Evolutionary conservation across 2,797 vertebrate genomes (phyloP), one percentile per base, ranked within the genome.

Genomic region (Triplophysa yarkandensis): DNA sequence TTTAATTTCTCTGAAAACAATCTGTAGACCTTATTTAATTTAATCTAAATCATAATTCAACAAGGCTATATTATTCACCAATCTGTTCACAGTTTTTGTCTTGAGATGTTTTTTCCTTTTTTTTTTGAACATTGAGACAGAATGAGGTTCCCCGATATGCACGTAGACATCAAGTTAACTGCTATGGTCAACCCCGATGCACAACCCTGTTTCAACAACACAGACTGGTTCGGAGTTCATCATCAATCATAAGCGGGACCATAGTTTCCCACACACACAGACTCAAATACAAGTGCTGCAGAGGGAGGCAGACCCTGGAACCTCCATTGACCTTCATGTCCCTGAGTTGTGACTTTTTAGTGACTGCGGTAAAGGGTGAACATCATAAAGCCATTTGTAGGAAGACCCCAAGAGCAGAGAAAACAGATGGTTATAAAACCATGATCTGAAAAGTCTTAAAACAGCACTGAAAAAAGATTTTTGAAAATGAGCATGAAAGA

Each of bases 181-280:
- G 72, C 71, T 63, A 77, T 74, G 82, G 84, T n/a, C n/a, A n/a
- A n/a, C 80, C 78, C 52, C 82, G 76, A 84, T 78, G 77, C 82
- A 55, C 73, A 85, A 64, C 62, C 52, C 83, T 44, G 76, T 85
- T 77, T 83, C 70, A 60, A 62, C 66, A 73, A 66, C 76, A 74
- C 71, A 74, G 39, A 10, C 50, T 66, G 62, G 52, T 75, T 75
- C 21, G 64, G 86, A 65, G 23, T 68, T 83, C 71, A 80, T 87
- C 87, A 87, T 88, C 80, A 77, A 88, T 90, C 88, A 88, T 82
- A 75, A 82, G 84, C 71, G 78, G 77, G 67, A 83, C 86, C 74
- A 77, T 36, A 74, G 64, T 41, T 57, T 68, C 14, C 48, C 72
- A 30, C 77, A 54, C 80, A 67, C 25, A 61, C 30, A 54, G 44